phyloP scores from a whole-genome alignment of 1,140 invertebrate genomes.

The Meloidogyne exigua region DNA sequence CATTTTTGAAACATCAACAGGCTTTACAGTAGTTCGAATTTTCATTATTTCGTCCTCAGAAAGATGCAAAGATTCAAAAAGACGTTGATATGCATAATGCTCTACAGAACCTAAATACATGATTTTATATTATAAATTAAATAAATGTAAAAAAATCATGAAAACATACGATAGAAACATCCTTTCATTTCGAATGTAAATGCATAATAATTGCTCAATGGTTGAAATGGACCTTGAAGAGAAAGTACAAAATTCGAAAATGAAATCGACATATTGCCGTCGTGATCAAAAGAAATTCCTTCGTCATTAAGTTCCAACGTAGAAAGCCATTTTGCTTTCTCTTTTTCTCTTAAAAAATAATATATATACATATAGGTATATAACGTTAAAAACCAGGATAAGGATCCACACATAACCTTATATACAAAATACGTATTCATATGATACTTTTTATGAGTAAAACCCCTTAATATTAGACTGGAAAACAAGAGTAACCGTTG shows the following conservation, averaged over 20 bases:
- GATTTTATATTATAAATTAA: neutral
- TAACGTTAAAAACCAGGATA: too few relatives aligned
- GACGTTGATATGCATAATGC: constrained; percentile 62
- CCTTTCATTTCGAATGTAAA: constrained; percentile 57
- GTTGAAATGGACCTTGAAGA: constrained; percentile 56
- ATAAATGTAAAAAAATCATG: constrained; percentile 8
- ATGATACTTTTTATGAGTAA: too few relatives aligned
- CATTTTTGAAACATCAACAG: constrained; percentile 48
- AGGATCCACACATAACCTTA: too few relatives aligned
- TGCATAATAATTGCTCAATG: constrained; percentile 59
- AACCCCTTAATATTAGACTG: too few relatives aligned
- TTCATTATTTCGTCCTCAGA: constrained; percentile 56
- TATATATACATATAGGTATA: too few relatives aligned
- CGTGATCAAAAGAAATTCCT: constrained; percentile 51
- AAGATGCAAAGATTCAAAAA: constrained; percentile 58
- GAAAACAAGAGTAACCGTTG: too few relatives aligned
- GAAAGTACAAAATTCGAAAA: constrained; percentile 54
- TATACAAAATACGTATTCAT: too few relatives aligned
- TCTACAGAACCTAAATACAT: constrained; percentile 56
- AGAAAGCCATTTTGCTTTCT: constrained; percentile 39
- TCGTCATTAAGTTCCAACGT: constrained; percentile 35
- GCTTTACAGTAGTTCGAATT: constrained; percentile 56
- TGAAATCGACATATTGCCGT: constrained; percentile 47
- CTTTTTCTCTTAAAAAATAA: constrained; percentile 44
- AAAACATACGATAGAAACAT: constrained; percentile 14